Evolutionary conservation across 2,113 vertebrate genomes (phyloP).

Genomic region (Gobiocypris rarus): DNA sequence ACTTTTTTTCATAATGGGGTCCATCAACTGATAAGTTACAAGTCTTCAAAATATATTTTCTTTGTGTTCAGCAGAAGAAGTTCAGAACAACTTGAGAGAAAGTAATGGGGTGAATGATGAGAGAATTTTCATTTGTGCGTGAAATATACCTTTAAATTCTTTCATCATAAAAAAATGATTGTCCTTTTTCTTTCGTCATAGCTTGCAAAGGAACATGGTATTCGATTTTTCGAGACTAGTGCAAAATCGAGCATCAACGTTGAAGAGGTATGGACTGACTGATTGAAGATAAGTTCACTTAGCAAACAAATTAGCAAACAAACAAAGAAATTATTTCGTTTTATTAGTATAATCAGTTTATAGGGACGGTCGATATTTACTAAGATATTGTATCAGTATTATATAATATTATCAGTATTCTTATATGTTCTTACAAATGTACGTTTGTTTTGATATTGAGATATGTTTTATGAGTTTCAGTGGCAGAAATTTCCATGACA

Average conservation of each 20-base stretch:
- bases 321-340: not conserved
- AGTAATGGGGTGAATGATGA: too few relatives aligned
- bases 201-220: conserved; percentile 89
- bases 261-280: conserved; percentile 72
- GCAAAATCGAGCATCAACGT: conserved; percentile 84
- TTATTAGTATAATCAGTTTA: not conserved
- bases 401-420: not conserved
- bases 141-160: too few relatives aligned
- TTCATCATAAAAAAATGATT: too few relatives aligned
- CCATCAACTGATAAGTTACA: too few relatives aligned
- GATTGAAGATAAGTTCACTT: not conserved
- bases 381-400: too few relatives aligned
- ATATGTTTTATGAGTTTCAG: not conserved
- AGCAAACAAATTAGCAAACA: not conserved
- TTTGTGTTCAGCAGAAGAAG: too few relatives aligned
- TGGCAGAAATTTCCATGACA: too few relatives aligned
- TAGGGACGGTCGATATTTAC: not conserved
- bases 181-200: conserved; percentile 64
- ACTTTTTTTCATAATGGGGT: too few relatives aligned
- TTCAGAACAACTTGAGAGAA: too few relatives aligned
- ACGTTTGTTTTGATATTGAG: not conserved
- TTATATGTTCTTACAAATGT: not conserved
- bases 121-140: too few relatives aligned
- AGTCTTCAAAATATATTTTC: too few relatives aligned
- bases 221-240: conserved; percentile 94